Conservation (phyloP, 35 echinoderm and acorn worm genomes). For the Ophioderma brevispina region DNA sequence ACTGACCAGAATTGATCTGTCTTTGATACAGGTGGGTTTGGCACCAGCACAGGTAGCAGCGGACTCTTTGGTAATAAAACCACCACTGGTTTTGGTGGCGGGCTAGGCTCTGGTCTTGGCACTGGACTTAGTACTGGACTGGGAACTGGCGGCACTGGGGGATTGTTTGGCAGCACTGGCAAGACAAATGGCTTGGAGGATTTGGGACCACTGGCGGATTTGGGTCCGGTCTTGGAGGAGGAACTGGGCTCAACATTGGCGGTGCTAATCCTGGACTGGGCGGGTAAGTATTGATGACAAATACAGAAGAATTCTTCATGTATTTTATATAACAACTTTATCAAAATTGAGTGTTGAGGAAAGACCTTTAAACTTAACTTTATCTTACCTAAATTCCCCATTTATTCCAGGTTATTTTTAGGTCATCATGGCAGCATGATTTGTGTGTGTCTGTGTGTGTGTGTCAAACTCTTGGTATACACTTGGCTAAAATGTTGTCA, state of each 20-base stretch:
- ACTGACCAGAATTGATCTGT: too few species aligned
- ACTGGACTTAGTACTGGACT: conserved; percentile 52
- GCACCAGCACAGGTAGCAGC: conserved; percentile 33
- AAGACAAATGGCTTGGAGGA: conserved; percentile 35
- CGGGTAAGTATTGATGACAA: conserved; percentile 45
- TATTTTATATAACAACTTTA: too few species aligned
- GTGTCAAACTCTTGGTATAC: too few species aligned
- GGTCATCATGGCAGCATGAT: too few species aligned
- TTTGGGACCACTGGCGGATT: conserved; percentile 48
- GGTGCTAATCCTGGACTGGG: conserved; percentile 22
- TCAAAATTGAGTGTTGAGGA: too few species aligned
- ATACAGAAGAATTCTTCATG: background rate
- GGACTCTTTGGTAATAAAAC: conserved; percentile 49
- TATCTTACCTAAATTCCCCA: too few species aligned
- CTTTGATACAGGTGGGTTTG: conserved; percentile 50
- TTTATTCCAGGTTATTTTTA: too few species aligned
- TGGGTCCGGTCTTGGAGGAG: conserved; percentile 47
- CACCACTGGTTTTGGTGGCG: conserved; percentile 25
- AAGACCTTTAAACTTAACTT: too few species aligned
- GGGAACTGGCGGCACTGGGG: conserved; percentile 41
- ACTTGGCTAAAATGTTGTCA: too few species aligned
- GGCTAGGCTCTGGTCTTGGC: conserved; percentile 66
- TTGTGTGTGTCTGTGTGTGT: too few species aligned
- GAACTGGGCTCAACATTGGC: conserved; percentile 39
- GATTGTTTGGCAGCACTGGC: conserved; percentile 67